phyloP scores from a whole-genome alignment of 1,140 invertebrate species.

The Ditylenchus dipsaci region DNA sequence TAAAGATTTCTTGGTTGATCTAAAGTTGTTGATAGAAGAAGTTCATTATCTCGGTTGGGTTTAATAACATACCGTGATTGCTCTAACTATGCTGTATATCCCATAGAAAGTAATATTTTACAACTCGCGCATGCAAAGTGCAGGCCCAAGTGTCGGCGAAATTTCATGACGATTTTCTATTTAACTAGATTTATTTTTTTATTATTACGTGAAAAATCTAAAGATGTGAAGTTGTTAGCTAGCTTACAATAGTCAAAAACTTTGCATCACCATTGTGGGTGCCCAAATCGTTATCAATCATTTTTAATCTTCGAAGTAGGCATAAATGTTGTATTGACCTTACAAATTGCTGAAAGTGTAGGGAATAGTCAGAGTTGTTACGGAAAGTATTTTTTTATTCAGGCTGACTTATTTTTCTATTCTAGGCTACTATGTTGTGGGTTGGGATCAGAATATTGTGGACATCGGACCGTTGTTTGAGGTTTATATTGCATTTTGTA shows the following conservation, averaged over 20 bases:
- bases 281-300: too few species aligned
- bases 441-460: neutral
- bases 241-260: too few species aligned
- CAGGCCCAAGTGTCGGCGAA: neutral
- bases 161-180: neutral
- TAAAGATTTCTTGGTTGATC: neutral
- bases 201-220: neutral
- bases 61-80: constrained; percentile 23
- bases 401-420: neutral
- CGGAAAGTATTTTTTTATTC: too few species aligned
- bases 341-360: too few species aligned
- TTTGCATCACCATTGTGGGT: too few species aligned
- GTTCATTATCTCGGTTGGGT: constrained; percentile 5
- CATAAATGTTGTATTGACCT: too few species aligned
- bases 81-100: constrained; percentile 26
- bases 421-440: neutral
- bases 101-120: neutral
- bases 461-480: neutral
- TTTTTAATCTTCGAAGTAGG: too few species aligned
- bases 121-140: neutral
- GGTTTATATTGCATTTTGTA: neutral
- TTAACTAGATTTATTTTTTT: neutral
- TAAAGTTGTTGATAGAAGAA: constrained; percentile 9
- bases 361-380: too few species aligned
- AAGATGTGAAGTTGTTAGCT: too few species aligned